Evolutionary conservation across 2,797 vertebrate species (phyloP).

Genomic region (Danio aesculapii): DNA sequence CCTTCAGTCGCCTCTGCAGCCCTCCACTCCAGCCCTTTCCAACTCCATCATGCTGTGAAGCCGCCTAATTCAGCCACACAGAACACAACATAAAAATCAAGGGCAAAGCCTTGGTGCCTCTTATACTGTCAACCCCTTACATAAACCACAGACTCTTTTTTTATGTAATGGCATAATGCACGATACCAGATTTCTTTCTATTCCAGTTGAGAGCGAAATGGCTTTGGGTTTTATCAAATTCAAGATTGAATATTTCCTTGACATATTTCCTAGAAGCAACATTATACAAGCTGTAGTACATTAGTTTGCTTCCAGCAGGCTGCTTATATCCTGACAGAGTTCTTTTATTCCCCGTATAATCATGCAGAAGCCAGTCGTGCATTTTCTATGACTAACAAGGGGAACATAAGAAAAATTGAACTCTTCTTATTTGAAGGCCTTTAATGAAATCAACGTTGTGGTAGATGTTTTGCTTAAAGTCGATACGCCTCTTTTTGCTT

Average conservation of each 20-base stretch:
- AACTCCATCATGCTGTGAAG: conserved; percentile 19
- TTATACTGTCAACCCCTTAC: conserved; percentile 28
- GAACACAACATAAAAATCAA: conserved; percentile 45
- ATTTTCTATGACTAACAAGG: neutral
- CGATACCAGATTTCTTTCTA: conserved; percentile 34
- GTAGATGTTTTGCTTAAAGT: neutral
- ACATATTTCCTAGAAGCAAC: conserved; percentile 22
- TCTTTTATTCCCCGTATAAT: neutral
- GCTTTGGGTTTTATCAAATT: conserved; percentile 10
- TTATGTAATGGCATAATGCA: conserved; percentile 33
- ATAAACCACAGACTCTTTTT: conserved; percentile 39
- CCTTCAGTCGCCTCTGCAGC: conserved; percentile 39
- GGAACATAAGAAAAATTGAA: neutral
- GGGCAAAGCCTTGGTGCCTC: conserved; percentile 45
- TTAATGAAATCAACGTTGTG: neutral
- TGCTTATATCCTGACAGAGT: conserved; percentile 4
- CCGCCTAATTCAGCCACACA: conserved; percentile 26
- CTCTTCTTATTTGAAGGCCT: neutral
- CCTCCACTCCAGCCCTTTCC: conserved; percentile 49
- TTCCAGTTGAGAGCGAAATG: neutral
- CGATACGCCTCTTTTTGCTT: neutral
- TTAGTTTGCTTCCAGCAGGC: neutral
- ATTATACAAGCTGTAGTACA: neutral
- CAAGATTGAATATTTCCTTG: neutral
- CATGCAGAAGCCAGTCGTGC: neutral